Evolutionary conservation across 1,140 invertebrate genomes (phyloP), one percentile per base, ranked within the genome.

Genomic region (Cyclina sinensis): DNA sequence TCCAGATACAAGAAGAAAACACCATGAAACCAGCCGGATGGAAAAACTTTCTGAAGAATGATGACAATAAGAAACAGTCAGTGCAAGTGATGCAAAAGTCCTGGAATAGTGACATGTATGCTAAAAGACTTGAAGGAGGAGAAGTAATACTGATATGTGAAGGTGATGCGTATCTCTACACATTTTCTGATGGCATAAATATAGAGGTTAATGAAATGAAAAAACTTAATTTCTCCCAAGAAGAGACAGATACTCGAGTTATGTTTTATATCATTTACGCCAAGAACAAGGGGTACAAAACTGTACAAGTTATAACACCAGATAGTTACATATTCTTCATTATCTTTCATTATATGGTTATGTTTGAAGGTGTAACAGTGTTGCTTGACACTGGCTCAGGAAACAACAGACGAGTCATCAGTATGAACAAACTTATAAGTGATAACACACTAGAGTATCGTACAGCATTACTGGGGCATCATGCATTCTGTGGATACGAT

Each of bases 311-410:
- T n/a, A n/a, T n/a, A n/a, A n/a, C n/a, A n/a, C 88, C 90, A 79
- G 90, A 91, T 54, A 84, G 70, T 43, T 83, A 91, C 24, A 78
- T 89, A 48, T 91, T 91, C 62, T 91, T 83, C 39, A 86, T 91
- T 16, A n/a, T 89, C 24, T 65, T 91, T 16, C 79, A 87, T 73
- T 89, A 89, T 80, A 65, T 54, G 21, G 16, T 27, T 5, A 74
- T 3, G 7, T 57, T 91, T 24, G 51, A 87, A 30, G 74, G 46
- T 27, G 32, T 68, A 3, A 80, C 30, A 2, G 32, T 91, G 32
- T 43, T 91, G 32, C 84, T 91, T 70, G 88, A 91, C 73, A 91
- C 83, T 80, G 88, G 81, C 78, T 57, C 48, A 5, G 74, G 88
- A 30, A 91, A 90, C 48, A 79, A 74, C 1, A 84, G 59, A 80